phyloP scores from a whole-genome alignment of 2,797 vertebrate species.

The Furcifer pardalis region DNA sequence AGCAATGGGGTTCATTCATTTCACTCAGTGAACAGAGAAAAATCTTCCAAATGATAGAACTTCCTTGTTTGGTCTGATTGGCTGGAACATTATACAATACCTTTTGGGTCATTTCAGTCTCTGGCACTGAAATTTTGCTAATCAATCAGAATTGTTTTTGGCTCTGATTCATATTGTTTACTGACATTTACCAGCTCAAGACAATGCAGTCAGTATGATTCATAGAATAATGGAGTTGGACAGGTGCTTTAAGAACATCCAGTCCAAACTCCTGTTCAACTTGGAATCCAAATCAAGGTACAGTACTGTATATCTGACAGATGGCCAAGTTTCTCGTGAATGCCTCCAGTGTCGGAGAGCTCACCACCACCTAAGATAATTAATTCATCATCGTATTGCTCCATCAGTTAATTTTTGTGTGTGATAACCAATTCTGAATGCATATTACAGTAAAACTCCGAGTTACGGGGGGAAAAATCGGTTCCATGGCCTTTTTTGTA shows the following conservation, averaged over 20 bases:
- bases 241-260: too few species aligned
- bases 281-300: too few species aligned
- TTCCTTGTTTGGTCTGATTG: conserved; percentile 4
- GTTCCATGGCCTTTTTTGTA: too few species aligned
- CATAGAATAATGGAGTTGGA: not conserved
- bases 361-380: too few species aligned
- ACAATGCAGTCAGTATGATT: not conserved
- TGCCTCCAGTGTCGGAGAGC: too few species aligned
- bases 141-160: conserved; percentile 20
- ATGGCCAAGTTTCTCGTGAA: too few species aligned
- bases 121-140: not conserved
- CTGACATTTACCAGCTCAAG: not conserved
- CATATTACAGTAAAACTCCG: too few species aligned
- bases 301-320: too few species aligned
- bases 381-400: too few species aligned
- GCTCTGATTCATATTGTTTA: not conserved
- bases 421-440: not conserved
- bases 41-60: not conserved
- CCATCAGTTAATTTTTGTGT: too few species aligned
- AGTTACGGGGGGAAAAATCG: too few species aligned
- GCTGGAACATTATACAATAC: not conserved
- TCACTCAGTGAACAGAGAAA: not conserved
- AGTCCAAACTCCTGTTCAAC: too few species aligned
- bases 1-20: not conserved
- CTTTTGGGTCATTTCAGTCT: conserved; percentile 2